Conservation (phyloP, 2,888 invertebrate genomes). For the Drosophila picticornis region DNA sequence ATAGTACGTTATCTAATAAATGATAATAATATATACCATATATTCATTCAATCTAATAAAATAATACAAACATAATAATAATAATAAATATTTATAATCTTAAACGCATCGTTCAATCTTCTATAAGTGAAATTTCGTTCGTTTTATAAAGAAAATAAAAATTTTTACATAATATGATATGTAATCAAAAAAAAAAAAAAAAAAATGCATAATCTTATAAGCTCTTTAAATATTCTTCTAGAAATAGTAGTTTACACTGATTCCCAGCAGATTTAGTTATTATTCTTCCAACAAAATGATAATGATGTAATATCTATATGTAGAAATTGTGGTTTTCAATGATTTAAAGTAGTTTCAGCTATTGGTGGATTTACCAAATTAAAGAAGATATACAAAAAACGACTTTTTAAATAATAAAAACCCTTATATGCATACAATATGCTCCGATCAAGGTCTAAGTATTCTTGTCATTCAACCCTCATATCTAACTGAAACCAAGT, state of each 20-base stretch:
- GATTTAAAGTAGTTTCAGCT: neutral
- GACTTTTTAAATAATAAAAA: neutral
- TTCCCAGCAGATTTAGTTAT: neutral
- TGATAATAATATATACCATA: too few relatives aligned
- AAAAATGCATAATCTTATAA: neutral
- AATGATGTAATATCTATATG: neutral
- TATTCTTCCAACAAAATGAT: neutral
- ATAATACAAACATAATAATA: too few relatives aligned
- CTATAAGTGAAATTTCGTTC: neutral
- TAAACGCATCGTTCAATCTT: neutral
- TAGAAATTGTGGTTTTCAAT: neutral
- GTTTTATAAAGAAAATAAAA: neutral
- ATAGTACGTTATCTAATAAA: too few relatives aligned
- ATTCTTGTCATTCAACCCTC: neutral
- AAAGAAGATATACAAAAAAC: neutral
- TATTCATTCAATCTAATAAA: too few relatives aligned
- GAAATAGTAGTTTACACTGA: neutral
- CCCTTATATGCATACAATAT: neutral
- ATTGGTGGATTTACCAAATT: neutral
- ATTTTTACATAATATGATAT: neutral
- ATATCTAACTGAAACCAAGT: slow-evolving; percentile 15
- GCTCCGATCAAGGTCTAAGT: slow-evolving; percentile 18
- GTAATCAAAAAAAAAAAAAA: neutral
- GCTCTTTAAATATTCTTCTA: neutral
- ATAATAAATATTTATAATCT: too few relatives aligned